These are phyloP conservation scores for Nemoura dubitans DNA, from an alignment of 2,888 invertebrate genomes.

Conservation along the genomic window DNA sequence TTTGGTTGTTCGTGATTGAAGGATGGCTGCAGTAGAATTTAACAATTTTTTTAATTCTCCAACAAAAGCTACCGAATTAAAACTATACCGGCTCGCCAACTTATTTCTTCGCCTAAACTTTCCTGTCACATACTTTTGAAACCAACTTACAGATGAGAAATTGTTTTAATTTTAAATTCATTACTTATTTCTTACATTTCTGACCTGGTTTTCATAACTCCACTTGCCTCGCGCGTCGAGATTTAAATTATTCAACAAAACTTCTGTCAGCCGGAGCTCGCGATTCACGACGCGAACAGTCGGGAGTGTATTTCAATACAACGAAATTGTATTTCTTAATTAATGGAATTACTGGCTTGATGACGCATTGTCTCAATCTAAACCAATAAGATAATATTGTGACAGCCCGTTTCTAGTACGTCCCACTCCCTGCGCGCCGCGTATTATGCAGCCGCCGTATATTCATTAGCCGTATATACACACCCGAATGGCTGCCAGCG, in stretches of 20 bases:
- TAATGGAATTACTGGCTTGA: conserved; percentile 30
- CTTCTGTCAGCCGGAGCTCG: neutral
- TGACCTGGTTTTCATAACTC: conserved; percentile 22
- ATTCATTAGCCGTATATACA: too few species aligned
- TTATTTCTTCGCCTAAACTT: conserved; percentile 7
- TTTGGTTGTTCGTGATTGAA: neutral
- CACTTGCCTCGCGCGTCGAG: neutral
- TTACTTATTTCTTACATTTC: conserved; percentile 28
- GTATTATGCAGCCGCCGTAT: neutral
- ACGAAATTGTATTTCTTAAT: conserved; percentile 30
- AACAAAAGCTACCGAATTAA: neutral
- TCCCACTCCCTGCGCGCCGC: too few species aligned
- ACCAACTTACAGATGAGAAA: conserved; percentile 24
- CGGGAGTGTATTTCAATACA: conserved; percentile 17
- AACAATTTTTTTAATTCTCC: neutral
- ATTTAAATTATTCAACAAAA: conserved; percentile 31
- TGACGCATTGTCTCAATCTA: conserved; percentile 22
- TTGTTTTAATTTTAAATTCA: conserved; percentile 36
- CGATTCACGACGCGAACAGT: neutral
- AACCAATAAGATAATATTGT: conserved; percentile 31
- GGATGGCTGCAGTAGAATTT: neutral
- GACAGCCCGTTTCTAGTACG: neutral
- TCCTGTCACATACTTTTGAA: conserved; percentile 21
- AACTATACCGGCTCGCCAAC: neutral
- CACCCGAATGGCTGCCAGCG: too few species aligned